Evolutionary conservation across 1,140 invertebrate genomes (phyloP).

Genomic region (Monochamus saltuarius): DNA sequence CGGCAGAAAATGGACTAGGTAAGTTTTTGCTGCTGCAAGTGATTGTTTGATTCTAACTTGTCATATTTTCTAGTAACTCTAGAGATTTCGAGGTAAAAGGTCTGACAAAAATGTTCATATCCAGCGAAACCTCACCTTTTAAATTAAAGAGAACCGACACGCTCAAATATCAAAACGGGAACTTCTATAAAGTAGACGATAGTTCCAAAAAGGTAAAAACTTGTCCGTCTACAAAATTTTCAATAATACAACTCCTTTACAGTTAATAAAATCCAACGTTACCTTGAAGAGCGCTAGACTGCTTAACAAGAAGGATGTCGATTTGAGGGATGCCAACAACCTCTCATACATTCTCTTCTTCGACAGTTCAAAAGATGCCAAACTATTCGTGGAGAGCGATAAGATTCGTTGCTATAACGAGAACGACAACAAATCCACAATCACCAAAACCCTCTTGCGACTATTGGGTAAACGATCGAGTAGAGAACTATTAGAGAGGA

Average conservation of each 20-base stretch:
- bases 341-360: slow-evolving; percentile 21
- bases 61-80: neutral
- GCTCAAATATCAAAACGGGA: slow-evolving; percentile 24
- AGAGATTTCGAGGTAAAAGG: slow-evolving; percentile 27
- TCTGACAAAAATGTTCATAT: slow-evolving; percentile 10
- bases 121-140: neutral
- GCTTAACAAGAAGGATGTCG: slow-evolving; percentile 27
- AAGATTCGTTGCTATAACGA: slow-evolving; percentile 20
- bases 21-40: neutral
- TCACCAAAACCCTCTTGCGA: slow-evolving; percentile 25
- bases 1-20: slow-evolving; percentile 12
- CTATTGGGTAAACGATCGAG: slow-evolving; percentile 32
- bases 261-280: slow-evolving; percentile 21
- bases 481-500: slow-evolving; percentile 29
- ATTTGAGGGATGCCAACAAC: slow-evolving; percentile 26
- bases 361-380: slow-evolving; percentile 22
- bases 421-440: slow-evolving; percentile 20
- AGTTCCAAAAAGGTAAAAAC: slow-evolving; percentile 5
- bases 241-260: too few species aligned
- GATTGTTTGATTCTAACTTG: too few species aligned
- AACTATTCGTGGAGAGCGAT: slow-evolving; percentile 31
- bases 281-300: slow-evolving; percentile 19
- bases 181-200: slow-evolving; percentile 21
- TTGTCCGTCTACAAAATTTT: too few species aligned
- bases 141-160: slow-evolving; percentile 23